These are phyloP conservation scores for Sinodicranocentrus sp. DNA, from an alignment of 2,888 invertebrate species.

Conservation along the genomic window DNA sequence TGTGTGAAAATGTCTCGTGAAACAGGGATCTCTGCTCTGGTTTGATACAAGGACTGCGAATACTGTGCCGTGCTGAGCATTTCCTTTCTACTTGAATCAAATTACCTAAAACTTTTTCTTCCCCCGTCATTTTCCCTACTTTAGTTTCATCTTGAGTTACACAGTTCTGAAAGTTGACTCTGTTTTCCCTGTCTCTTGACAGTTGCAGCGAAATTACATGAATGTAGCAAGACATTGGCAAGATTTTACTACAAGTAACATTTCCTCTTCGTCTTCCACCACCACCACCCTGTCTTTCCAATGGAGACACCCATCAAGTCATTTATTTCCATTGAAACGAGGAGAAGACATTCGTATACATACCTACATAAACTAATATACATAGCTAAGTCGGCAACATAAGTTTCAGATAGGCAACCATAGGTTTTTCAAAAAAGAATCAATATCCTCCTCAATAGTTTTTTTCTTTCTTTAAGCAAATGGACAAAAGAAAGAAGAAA, in stretches of 20 bases:
- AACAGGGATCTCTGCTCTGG: too few relatives aligned
- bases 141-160: neutral
- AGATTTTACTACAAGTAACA: neutral
- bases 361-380: too few relatives aligned
- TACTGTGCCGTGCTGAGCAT: too few relatives aligned
- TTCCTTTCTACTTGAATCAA: constrained; percentile 5
- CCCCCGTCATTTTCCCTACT: neutral
- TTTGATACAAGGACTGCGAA: too few relatives aligned
- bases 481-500: too few relatives aligned
- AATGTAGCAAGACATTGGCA: neutral
- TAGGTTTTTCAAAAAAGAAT: neutral
- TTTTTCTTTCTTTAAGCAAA: neutral
- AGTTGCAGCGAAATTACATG: neutral
- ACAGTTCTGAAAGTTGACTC: neutral
- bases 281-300: neutral
- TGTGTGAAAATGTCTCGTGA: too few relatives aligned
- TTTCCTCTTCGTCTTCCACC: neutral
- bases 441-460: neutral
- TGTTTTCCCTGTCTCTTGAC: constrained; percentile 4
- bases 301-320: neutral
- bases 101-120: constrained; percentile 2
- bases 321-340: neutral
- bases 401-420: too few relatives aligned
- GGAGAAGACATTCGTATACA: too few relatives aligned
- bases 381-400: too few relatives aligned